Evolutionary conservation across 2,113 vertebrate genomes (phyloP).

Genomic region (Phalacrocorax pelagicus): DNA sequence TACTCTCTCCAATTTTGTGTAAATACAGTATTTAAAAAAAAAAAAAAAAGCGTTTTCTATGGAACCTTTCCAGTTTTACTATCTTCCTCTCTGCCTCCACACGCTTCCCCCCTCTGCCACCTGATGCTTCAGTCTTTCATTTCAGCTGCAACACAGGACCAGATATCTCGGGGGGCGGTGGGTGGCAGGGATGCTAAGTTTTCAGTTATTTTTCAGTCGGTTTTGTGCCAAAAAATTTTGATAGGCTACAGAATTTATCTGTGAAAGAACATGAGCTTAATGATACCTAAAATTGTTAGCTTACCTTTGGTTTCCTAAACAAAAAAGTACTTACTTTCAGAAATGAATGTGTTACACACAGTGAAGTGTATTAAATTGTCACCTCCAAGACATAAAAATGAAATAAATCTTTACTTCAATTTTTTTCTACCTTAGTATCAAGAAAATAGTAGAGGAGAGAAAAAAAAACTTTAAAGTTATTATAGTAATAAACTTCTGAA

Average conservation of each 20-base stretch:
- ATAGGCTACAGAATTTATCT: neutral
- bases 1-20: conserved; percentile 68
- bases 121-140: neutral
- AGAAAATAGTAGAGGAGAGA: neutral
- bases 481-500: neutral
- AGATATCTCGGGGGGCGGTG: neutral
- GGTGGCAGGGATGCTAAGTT: conserved; percentile 33
- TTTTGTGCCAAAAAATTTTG: conserved; percentile 74
- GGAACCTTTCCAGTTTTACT: conserved; percentile 9
- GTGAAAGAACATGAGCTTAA: conserved; percentile 1
- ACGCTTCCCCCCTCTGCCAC: neutral
- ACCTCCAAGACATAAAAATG: neutral
- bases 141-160: neutral
- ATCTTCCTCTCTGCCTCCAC: neutral
- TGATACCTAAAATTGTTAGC: neutral
- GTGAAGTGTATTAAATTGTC: neutral
- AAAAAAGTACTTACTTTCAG: neutral
- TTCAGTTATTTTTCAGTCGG: conserved; percentile 68
- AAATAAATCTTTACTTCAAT: neutral
- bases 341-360: neutral
- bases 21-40: conserved; percentile 63
- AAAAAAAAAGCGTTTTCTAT: neutral
- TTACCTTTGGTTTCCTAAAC: neutral
- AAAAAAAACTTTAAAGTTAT: neutral
- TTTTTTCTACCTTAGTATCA: neutral